Evolutionary conservation across 2,113 vertebrate genomes (phyloP), one percentile per base, ranked within the genome.

Genomic region (Mirza zaza): DNA sequence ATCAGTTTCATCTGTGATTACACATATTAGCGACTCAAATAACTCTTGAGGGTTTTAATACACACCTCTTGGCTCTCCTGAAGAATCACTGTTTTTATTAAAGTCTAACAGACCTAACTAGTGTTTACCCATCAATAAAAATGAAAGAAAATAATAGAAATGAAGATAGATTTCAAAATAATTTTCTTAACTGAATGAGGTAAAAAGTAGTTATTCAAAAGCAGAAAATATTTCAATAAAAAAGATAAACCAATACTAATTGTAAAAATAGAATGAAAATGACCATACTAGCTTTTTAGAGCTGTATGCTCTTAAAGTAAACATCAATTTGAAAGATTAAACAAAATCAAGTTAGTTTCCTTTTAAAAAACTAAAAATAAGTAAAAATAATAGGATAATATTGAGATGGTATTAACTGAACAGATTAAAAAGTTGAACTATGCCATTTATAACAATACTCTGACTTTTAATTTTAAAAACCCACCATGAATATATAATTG

Each of bases 71-170:
- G 39, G 29, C 34, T 67, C 29, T 61, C 82, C 36, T 80, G 29
- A 91, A 94, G 65, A 68, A 90, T 63, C 75, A 61, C 1, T 89
- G 57, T 13, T 71, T 95, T 63, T 95, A 61, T 55, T 67, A 91
- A 59, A 52, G 45, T 45, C 48, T 94, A 67, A 67, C 65, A 67
- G 32, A 34, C 15, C 15, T n/a, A 87, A 81, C 32, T 94, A 88
- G n/a, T 21, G 92, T 96, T 93, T 52, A 81, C 13, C 91, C 36
- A 93, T 73, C 52, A 87, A 70, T 86, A 82, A 95, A 91, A 95
- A 94, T 87, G 57, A 96, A 81, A 95, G 34, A 97, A 92, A 92
- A 90, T 32, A 93, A 73, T 15, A 87, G 6, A 20, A 94, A 88
- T 55, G 13, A 89, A 15, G 21, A 79, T 15, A 93, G 21, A 82